Base-by-base conservation (phyloP, 2,113 vertebrate species). In the Sialia sialis region DNA sequence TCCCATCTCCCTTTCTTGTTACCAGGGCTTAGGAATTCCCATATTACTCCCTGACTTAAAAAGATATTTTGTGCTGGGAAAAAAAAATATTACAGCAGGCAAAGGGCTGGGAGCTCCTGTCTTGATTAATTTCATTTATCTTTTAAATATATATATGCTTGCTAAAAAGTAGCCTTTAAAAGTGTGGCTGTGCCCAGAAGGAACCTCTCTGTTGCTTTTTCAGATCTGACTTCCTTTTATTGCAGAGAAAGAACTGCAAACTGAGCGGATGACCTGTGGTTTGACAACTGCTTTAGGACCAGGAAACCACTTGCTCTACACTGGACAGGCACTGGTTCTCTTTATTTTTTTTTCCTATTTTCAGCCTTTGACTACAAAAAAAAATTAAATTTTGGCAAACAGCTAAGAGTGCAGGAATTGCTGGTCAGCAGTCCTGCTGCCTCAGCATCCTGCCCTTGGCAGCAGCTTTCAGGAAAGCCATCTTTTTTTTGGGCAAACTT, bases 301-400 rank as follows among this genome's bases (percentile, higher is more conserved):
- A 88, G 72, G 75, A 90, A 91, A 89, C 19, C 0, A 81, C 54
- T 87, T 60, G 58, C 62, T 84, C 41, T 62, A 5, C 54, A 49
- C 41, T 69, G 48, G 77, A 70, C 89, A 21, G 41, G 62, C 55
- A 54, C 46, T 63, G 52, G 25, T 70, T 69, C 48, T 4, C 13
- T 92, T 69, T 70, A 60, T 49, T 93, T 94, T 70, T 87, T 92
- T 88, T 77, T 32, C 64, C 68, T 52, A 86, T 91, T 95, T 95
- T 93, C 84, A 82, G 44, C 66, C 52, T 92, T 44, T 60, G n/a
- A 74, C 44, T 48, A 39, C 43, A 46, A 83, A 56, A 82, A 56
- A 82, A 39, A 38, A 82, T n/a, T 18, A 46, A 26, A 36, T 60
- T 95, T 68, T 94, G 94, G 87, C 84, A 79, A 82, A 52, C 17